Percentiles rank a stretch among this genome's conserved stretches.
Conservation (phyloP, 2,888 invertebrate genomes). For the Imbricaverruca yamaguchii region DNA sequence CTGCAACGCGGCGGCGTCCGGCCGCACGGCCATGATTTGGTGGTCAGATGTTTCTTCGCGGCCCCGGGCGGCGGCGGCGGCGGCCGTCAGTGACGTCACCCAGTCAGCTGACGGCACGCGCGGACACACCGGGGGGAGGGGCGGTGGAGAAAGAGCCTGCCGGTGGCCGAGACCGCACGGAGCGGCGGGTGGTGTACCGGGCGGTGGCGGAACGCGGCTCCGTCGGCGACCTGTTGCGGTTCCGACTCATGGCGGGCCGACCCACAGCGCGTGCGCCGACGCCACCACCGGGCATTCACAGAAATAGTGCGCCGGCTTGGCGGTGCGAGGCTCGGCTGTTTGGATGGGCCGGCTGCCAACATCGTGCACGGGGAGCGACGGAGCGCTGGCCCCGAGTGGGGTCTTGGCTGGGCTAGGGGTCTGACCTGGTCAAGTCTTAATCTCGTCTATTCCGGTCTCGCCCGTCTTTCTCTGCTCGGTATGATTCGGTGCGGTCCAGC, state of each 20-base stretch:
- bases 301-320: constrained; percentile 19
- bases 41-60: background rate
- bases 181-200: too few relatives aligned
- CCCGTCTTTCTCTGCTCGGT: too few relatives aligned
- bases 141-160: too few relatives aligned
- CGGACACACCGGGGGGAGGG: background rate
- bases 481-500: too few relatives aligned
- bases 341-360: constrained; percentile 14
- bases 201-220: too few relatives aligned
- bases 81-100: constrained; percentile 2
- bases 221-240: too few relatives aligned
- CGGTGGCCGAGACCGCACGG: too few relatives aligned
- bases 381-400: too few relatives aligned
- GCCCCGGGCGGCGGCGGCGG: constrained; percentile 1
- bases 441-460: too few relatives aligned
- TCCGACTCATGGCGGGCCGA: too few relatives aligned
- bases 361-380: background rate
- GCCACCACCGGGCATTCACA: background rate
- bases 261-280: background rate
- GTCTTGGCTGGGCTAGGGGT: too few relatives aligned
- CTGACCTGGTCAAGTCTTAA: too few relatives aligned
- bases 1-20: background rate
- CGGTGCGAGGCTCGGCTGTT: background rate
- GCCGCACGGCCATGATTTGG: background rate
- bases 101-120: constrained; percentile 18